Evolutionary conservation across 1,140 invertebrate species (phyloP), one percentile per base, ranked within the genome.

Genomic region (Drosophila pruinosa): DNA sequence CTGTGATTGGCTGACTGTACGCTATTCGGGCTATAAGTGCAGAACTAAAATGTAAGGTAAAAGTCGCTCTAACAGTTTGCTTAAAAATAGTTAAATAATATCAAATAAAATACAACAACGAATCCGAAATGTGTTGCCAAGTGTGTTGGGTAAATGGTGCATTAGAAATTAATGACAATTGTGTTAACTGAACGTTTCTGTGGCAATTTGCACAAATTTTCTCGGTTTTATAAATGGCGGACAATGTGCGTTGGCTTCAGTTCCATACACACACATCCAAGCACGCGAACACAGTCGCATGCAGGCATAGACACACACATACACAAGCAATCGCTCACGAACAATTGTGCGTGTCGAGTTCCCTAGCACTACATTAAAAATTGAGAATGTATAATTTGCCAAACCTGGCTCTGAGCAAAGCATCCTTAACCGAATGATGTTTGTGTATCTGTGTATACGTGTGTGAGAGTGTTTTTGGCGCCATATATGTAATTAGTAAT

Each of bases 181-280:
- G 34, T 72, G 26, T 50, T 28, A 43, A 65, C n/a, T 26, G 22
- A 26, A 31, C 36, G 17, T 47, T 65, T 53, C 15, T 28, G 10
- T 41, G 43, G 21, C 6, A 45, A 26, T 57, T 59, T 50, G n/a
- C 28, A 19, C 38, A 72, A 82, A 82, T 78, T 82, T 88, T 86
- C 68, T 72, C 68, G 15, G 43, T 56, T 78, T 76, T 78, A 75
- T 86, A 88, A 88, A 88, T 88, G 82, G 82, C 82, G 82, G 82
- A 89, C 82, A 88, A 88, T 88, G 82, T 89, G 82, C 83, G 82
- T 88, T 88, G 82, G 82, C 82, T 88, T 88, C 54, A 80, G 59
- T 58, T 78, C 43, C 47, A 53, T 56, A 67, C 69, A 67, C 38
- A 58, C 45, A 65, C 41, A 59, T 45, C 41, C 34, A 43, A 26